phyloP scores from a whole-genome alignment of 2,113 vertebrate genomes.

The Mus musculus region DNA sequence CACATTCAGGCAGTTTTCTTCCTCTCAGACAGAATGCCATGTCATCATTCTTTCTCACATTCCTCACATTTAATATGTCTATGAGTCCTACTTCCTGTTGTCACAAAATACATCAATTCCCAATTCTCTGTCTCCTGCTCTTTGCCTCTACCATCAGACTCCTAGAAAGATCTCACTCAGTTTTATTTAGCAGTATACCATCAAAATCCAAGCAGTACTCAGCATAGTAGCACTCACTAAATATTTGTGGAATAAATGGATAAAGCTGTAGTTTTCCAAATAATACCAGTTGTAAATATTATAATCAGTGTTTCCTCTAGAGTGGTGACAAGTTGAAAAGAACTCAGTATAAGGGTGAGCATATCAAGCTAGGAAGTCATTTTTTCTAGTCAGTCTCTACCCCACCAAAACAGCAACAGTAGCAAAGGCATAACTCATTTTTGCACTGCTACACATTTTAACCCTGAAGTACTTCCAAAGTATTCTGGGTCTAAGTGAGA shows the following conservation, averaged over 20 bases:
- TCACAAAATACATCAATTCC: not conserved
- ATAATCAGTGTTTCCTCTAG: not conserved
- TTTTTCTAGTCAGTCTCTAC: conserved; percentile 41
- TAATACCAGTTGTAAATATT: conserved; percentile 61
- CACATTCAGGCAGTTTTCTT: not conserved
- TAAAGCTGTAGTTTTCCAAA: conserved; percentile 30
- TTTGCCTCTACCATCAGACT: not conserved
- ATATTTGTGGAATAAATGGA: conserved; percentile 51
- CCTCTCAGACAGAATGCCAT: not conserved
- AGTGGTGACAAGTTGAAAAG: conserved; percentile 19
- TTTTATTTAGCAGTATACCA: not conserved
- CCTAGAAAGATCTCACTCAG: not conserved
- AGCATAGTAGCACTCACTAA: not conserved
- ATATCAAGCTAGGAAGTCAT: conserved; percentile 10
- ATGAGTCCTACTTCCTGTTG: not conserved
- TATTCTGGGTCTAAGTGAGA: not conserved
- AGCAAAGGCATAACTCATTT: not conserved
- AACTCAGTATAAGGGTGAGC: not conserved
- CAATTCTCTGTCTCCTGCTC: not conserved
- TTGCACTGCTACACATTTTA: not conserved
- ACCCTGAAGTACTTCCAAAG: conserved; percentile 1
- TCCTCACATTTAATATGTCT: conserved; percentile 3
- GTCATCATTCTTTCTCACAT: not conserved
- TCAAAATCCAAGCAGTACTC: not conserved
- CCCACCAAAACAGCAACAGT: not conserved